Conservation (phyloP, 1,140 invertebrate species). For the Cotesia glomerata region DNA sequence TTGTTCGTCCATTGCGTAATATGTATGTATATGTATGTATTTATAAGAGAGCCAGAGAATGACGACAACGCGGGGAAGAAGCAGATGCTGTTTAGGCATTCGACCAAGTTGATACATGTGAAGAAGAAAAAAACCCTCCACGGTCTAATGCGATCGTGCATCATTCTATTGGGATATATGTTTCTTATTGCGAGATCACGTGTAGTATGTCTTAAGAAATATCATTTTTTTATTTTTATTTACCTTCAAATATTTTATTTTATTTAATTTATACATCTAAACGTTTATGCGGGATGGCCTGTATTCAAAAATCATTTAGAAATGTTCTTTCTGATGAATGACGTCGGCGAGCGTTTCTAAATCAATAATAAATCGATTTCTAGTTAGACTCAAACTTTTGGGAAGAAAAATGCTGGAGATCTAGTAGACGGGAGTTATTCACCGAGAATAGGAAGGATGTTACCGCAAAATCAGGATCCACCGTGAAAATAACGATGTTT, state of each 20-base stretch:
- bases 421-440: slow-evolving; percentile 19
- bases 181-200: neutral
- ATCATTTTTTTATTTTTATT: neutral
- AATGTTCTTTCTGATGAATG: too few relatives aligned
- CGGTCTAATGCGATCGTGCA: slow-evolving; percentile 51
- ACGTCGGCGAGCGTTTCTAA: neutral
- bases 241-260: too few relatives aligned
- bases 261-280: too few relatives aligned
- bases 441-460: slow-evolving; percentile 36
- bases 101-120: slow-evolving; percentile 43
- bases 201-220: neutral
- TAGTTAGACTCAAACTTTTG: slow-evolving; percentile 23
- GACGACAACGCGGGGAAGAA: slow-evolving; percentile 47
- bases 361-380: slow-evolving; percentile 2
- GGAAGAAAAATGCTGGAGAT: slow-evolving; percentile 14
- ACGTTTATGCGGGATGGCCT: too few relatives aligned
- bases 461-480: slow-evolving; percentile 49
- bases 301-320: too few relatives aligned
- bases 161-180: slow-evolving; percentile 25
- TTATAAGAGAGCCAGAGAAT: slow-evolving; percentile 47
- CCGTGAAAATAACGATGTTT: slow-evolving; percentile 57
- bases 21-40: slow-evolving; percentile 24
- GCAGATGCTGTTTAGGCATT: slow-evolving; percentile 56
- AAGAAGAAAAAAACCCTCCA: slow-evolving; percentile 36
- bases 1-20: slow-evolving; percentile 38